Base-by-base conservation (phyloP, 2,888 invertebrate genomes). In the Muscina levida region DNA sequence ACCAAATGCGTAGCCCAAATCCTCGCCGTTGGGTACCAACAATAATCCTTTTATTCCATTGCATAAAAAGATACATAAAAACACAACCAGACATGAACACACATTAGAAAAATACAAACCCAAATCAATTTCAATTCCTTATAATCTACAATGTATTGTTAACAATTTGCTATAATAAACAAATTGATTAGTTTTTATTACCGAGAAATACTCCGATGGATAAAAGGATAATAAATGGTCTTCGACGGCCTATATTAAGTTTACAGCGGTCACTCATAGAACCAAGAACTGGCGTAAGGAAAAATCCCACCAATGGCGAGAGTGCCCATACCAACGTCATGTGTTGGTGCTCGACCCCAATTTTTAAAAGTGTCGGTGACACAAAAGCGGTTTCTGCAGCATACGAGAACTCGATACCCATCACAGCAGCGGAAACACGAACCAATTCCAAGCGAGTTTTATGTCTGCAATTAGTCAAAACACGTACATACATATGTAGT, bases 331-430 rank as follows among this genome's bases (percentile, higher is more conserved):
- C 97, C 72, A 98, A 91, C 0, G 98, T 98, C 97, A 98, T 98
- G 87, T 96, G 95, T 83, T 95, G 94, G 89, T 98, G 97, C 75
- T 96, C 95, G 0, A 98, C 96, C 4, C 98, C 97, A 83, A 98
- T 96, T 91, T 97, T 96, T 2, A 98, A 93, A 13, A 98, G 91
- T 0, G 97, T 97, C 1, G 98, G 98, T 0, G 97, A 98, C 0
- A 98, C 98, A 90, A 98, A 98, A 0, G 98, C 98, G 0, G 98
- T 98, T 91, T 98, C 98, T 0, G 98, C 98, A 0, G 98, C 97
- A 88, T 98, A 98, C 0, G 98, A 97, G 91, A 98, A 97, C 89
- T 98, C 98, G 76, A 98, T 98, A 1, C 98, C 98, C 95, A 97
- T 98, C 0, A 98, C 98, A 0, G 97, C 97, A 0, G 97, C 96